These are phyloP conservation scores for Gopherus evgoodei DNA, from an alignment of 2,113 vertebrate species.

Conservation along the genomic window DNA sequence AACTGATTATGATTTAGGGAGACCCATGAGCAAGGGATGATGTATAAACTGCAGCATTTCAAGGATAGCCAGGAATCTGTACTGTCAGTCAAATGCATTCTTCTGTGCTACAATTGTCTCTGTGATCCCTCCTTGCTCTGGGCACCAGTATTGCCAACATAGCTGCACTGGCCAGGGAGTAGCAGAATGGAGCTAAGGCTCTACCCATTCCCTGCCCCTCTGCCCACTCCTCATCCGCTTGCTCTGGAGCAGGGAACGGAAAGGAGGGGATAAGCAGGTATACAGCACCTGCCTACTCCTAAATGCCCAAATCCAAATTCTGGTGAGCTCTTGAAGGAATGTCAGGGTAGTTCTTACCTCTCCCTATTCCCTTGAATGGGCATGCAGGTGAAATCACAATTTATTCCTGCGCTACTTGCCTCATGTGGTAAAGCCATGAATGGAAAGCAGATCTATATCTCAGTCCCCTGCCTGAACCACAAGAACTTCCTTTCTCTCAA, in stretches of 20 bases:
- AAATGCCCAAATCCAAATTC: rapidly evolving
- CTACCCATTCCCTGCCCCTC: background rate
- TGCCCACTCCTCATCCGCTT: background rate
- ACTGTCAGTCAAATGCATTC: slow-evolving; percentile 41
- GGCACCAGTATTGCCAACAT: slow-evolving; percentile 4
- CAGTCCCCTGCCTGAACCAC: background rate
- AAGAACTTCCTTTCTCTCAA: background rate
- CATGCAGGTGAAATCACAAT: background rate
- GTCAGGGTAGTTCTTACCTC: background rate
- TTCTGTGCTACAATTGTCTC: slow-evolving; percentile 25
- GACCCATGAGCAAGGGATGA: slow-evolving; percentile 36
- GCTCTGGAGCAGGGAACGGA: background rate
- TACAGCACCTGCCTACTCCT: background rate
- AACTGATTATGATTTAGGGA: slow-evolving; percentile 24
- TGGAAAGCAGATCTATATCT: background rate
- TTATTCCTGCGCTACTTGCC: background rate
- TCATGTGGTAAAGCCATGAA: background rate
- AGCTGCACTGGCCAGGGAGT: background rate
- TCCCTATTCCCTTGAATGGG: background rate
- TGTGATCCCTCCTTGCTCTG: slow-evolving; percentile 24
- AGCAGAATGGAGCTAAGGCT: slow-evolving; percentile 25
- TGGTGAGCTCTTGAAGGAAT: background rate
- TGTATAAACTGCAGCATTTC: background rate
- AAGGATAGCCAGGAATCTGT: slow-evolving; percentile 46
- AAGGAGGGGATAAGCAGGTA: background rate